Conservation (phyloP, 2,113 vertebrate species). For the Dunckerocampus dactyliophorus region DNA sequence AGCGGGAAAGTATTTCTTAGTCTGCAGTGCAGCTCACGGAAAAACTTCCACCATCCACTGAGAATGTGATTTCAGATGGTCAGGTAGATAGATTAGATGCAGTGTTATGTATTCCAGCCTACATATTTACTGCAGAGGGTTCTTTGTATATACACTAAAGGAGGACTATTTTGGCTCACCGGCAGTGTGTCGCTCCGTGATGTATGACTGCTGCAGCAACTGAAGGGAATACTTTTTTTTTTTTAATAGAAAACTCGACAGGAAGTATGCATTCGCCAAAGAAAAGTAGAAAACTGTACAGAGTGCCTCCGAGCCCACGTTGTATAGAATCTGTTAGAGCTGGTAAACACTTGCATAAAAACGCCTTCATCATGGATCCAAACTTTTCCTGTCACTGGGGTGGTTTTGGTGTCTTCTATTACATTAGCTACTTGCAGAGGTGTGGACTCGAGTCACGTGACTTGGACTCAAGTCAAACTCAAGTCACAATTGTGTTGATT, state of each 20-base stretch:
- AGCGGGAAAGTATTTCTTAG: too few species aligned
- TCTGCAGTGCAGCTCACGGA: too few species aligned
- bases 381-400: neutral
- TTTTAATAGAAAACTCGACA: neutral
- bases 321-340: too few species aligned
- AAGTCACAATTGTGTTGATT: too few species aligned
- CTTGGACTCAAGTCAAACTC: too few species aligned
- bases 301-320: neutral
- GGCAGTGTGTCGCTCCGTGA: neutral
- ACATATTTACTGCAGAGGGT: neutral
- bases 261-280: neutral
- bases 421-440: too few species aligned
- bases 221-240: conserved; percentile 1
- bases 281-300: neutral
- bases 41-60: too few species aligned
- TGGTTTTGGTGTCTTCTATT: neutral
- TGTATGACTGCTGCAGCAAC: conserved; percentile 4
- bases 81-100: neutral
- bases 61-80: neutral
- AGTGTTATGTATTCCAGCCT: neutral
- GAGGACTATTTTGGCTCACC: neutral
- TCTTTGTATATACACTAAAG: neutral
- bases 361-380: too few species aligned
- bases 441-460: too few species aligned
- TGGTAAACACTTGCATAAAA: too few species aligned